Percentiles rank a stretch among this genome's conserved stretches.
Evolutionary conservation across 1,140 invertebrate species (phyloP).

Genomic region (Papilio aristodemus): DNA sequence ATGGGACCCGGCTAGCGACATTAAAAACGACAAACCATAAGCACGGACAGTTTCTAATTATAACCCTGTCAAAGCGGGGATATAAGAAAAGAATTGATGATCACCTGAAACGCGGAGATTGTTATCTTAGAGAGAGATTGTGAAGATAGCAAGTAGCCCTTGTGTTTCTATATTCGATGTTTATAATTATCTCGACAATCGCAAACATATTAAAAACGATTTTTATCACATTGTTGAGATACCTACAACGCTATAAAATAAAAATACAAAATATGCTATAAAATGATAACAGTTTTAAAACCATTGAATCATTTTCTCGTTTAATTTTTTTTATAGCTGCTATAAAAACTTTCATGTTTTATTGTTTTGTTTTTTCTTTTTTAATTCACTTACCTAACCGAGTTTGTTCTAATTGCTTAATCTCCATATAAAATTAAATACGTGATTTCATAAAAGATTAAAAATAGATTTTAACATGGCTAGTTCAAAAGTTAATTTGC

Average conservation of each 20-base stretch:
- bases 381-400: constrained; percentile 29
- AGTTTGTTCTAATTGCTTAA: constrained; percentile 27
- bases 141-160: constrained; percentile 58
- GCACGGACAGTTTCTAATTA: constrained; percentile 79
- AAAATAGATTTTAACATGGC: constrained; percentile 23
- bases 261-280: constrained; percentile 11
- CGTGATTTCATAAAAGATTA: constrained; percentile 21
- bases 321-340: constrained; percentile 18
- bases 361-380: constrained; percentile 22
- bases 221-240: not conserved
- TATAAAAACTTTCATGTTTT: constrained; percentile 27
- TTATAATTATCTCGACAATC: constrained; percentile 42
- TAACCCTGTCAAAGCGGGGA: constrained; percentile 78
- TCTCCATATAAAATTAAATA: constrained; percentile 27
- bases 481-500: constrained; percentile 23
- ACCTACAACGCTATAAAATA: not conserved
- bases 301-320: constrained; percentile 30
- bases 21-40: constrained; percentile 77
- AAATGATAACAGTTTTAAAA: constrained; percentile 28
- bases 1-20: constrained; percentile 77
- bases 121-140: constrained; percentile 65
- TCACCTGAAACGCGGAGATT: constrained; percentile 67
- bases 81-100: constrained; percentile 77
- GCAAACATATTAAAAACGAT: not conserved
- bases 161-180: constrained; percentile 59